phyloP scores from a whole-genome alignment of 2,888 invertebrate species.

The Lasioglossum figueresi region DNA sequence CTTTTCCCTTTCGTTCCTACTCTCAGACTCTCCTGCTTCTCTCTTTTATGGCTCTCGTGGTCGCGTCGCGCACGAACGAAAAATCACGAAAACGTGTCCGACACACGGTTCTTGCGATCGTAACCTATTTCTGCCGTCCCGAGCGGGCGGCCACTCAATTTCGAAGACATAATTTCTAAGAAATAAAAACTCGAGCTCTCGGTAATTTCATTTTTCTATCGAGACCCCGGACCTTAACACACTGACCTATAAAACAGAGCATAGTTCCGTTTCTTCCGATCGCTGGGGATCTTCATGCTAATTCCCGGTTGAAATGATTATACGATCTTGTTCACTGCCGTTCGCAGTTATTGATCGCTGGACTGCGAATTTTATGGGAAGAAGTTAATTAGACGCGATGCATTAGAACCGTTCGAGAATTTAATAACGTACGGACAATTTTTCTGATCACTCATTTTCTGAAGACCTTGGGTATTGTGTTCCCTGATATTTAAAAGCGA shows the following conservation, averaged over 20 bases:
- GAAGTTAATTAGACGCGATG: no score
- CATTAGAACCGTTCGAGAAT: no score
- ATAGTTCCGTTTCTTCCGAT: background rate
- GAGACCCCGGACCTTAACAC: background rate
- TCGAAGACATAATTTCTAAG: background rate
- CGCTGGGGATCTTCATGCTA: background rate
- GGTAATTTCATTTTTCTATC: background rate
- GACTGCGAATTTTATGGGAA: no score
- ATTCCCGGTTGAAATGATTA: no score
- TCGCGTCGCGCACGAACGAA: conserved; percentile 12
- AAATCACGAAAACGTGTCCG: conserved; percentile 13
- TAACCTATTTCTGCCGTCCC: background rate
- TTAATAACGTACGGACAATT: no score
- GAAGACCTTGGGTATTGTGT: background rate
- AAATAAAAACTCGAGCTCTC: background rate
- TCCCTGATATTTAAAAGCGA: no score
- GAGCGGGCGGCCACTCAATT: background rate
- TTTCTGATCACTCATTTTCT: background rate
- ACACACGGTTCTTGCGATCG: conserved; percentile 8
- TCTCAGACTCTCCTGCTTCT: conserved; percentile 4
- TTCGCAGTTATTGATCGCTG: background rate
- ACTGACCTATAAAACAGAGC: background rate
- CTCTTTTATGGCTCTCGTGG: background rate
- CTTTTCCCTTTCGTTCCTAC: background rate
- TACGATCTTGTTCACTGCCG: background rate